These are phyloP conservation scores for Vipera latastei DNA, from an alignment of 2,797 vertebrate species.

Conservation along the genomic window DNA sequence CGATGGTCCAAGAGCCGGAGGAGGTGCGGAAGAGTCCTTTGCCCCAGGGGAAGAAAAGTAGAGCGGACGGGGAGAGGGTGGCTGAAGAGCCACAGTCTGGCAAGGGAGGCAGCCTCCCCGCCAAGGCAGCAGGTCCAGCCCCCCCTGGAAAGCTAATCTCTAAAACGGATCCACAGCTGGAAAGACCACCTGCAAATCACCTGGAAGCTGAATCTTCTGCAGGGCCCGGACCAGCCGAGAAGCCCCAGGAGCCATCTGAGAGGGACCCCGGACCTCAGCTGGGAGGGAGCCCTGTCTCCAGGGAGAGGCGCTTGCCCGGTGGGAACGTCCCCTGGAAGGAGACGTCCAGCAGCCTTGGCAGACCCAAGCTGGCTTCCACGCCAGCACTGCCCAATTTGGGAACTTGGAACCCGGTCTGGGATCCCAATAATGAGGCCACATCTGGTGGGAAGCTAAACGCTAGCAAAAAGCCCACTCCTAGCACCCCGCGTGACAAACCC, in stretches of 20 bases:
- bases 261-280: neutral
- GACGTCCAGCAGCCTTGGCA: fast-evolving
- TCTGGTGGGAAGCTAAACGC: neutral
- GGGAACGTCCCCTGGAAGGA: fast-evolving
- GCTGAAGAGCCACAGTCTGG: neutral
- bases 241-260: neutral
- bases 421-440: neutral
- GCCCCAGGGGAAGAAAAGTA: neutral
- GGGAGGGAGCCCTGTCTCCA: neutral
- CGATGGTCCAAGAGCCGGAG: neutral
- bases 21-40: neutral
- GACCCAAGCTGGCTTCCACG: neutral
- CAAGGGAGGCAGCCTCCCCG: neutral
- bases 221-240: neutral
- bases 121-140: neutral
- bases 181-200: too few relatives aligned
- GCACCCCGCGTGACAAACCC: neutral
- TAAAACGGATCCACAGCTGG: too few relatives aligned
- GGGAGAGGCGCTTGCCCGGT: fast-evolving
- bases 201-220: neutral
- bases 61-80: fast-evolving
- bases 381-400: neutral
- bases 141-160: neutral
- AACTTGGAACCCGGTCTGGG: neutral
- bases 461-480: neutral